Percentiles rank a stretch among this genome's conserved stretches.
phyloP scores from a whole-genome alignment of 2,113 vertebrate species.

The Hydrochoerus hydrochaeris region DNA sequence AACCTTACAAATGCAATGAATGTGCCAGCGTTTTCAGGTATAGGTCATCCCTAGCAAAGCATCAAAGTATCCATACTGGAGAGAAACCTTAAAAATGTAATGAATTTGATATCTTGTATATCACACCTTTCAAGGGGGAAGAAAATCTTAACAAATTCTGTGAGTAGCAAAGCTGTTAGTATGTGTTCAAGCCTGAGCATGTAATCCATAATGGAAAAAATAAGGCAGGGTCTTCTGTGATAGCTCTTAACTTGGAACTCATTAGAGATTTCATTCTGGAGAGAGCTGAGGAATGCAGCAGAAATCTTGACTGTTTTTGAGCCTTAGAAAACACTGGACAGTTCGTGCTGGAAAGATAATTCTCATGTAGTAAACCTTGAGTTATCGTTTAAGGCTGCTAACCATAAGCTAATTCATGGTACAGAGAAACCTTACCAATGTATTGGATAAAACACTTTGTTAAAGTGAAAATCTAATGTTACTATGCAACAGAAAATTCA shows the following conservation, averaged over 20 bases:
- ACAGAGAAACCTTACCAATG: background rate
- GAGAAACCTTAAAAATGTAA: slow-evolving; percentile 19
- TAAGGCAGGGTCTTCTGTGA: background rate
- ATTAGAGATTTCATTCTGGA: background rate
- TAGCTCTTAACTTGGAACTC: background rate
- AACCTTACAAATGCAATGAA: background rate
- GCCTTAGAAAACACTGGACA: background rate
- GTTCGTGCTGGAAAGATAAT: background rate
- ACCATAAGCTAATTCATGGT: background rate
- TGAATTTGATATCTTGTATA: background rate
- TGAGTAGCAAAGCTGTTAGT: background rate
- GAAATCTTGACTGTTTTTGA: background rate
- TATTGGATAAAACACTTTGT: background rate
- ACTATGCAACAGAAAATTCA: background rate
- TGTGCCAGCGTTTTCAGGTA: background rate
- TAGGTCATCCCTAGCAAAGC: background rate
- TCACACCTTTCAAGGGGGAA: background rate
- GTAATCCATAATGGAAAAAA: background rate
- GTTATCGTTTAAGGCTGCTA: background rate
- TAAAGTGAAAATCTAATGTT: background rate
- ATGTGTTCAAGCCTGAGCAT: background rate
- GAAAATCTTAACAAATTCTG: background rate
- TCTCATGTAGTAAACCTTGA: background rate
- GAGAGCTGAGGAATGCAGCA: background rate
- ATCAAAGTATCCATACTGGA: background rate